phyloP scores from a whole-genome alignment of 2,113 vertebrate species.

The Indri indri region DNA sequence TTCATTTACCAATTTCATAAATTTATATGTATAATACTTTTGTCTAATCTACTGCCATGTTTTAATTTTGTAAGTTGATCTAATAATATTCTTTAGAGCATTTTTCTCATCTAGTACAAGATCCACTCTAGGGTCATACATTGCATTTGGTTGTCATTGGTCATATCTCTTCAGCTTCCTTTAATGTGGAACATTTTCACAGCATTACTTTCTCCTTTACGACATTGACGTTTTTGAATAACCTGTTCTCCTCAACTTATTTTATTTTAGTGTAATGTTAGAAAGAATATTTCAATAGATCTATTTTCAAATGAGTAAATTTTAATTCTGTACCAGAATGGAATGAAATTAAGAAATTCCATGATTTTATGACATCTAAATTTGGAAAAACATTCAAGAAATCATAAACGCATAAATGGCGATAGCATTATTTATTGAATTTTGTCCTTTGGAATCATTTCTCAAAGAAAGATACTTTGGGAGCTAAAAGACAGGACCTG shows the following conservation, averaged over 20 bases:
- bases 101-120: background rate
- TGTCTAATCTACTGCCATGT: background rate
- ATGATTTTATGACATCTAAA: background rate
- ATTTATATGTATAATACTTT: background rate
- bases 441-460: background rate
- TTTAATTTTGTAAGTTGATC: background rate
- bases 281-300: background rate
- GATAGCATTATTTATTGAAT: background rate
- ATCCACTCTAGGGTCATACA: background rate
- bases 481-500: background rate
- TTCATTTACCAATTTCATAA: background rate
- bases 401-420: background rate
- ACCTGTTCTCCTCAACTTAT: background rate
- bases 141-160: background rate
- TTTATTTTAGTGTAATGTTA: background rate
- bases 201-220: background rate
- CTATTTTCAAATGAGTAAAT: background rate
- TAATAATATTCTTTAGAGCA: background rate
- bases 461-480: background rate
- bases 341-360: background rate
- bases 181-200: background rate
- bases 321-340: background rate
- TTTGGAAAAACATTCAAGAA: background rate
- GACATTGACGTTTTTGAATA: background rate
- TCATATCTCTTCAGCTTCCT: background rate